Evolutionary conservation across 2,888 invertebrate genomes (phyloP), one percentile per base, ranked within the genome.

Genomic region (Phengaris arion): DNA sequence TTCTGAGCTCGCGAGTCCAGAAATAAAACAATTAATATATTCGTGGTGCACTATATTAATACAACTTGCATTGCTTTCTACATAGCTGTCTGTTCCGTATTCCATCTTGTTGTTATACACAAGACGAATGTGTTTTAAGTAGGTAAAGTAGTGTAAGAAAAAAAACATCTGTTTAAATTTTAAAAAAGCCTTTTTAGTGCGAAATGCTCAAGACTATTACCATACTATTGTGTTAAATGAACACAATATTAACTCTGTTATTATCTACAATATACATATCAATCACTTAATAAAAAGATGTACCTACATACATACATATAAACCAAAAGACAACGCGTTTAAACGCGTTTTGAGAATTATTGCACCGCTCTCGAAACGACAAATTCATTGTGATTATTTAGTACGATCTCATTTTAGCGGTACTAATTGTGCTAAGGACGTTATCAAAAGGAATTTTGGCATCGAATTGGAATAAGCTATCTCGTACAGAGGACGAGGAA

Each of bases 381-480:
- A 79, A 76, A 78, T 79, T 86, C 86, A 87, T 88, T 85, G 89
- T 85, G 83, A 88, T 87, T 86, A 89, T 90, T 89, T 86, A 88
- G 80, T 83, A 82, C 79, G 77, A 80, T 87, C 85, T 89, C 89
- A 89, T 89, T 90, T 90, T 86, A 87, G 88, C 84, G 80, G 81
- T 82, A 81, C 87, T 89, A 89, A 90, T 89, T 89, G 89, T 89
- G 87, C 84, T 88, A 87, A 89, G 87, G 86, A 86, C 87, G 77
- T 77, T 77, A 77, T 78, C 74, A 79, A 79, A 78, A 75, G 76
- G 76, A 76, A 79, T 81, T 80, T 79, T 80, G 78, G 80, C 81
- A 80, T 77, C 76, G 76, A 35, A 73, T 77, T 59, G 77, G 75
- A 81, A 77, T 78, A 78, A 79, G 52, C 73, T 72, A 74, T 64